Evolutionary conservation across 2,888 invertebrate genomes (phyloP).

Genomic region (Carabus problematicus): DNA sequence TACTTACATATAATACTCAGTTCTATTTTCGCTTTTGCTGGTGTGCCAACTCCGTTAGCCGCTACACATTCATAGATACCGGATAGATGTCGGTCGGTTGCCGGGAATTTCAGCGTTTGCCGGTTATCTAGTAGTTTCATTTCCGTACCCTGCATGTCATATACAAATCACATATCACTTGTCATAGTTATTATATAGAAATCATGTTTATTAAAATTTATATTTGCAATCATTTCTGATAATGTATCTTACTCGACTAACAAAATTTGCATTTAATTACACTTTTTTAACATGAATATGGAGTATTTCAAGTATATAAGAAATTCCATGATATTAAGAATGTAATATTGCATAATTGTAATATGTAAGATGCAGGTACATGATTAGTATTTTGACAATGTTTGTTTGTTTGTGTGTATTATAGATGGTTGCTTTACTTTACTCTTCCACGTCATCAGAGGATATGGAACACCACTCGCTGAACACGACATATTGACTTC

Average conservation of each 20-base stretch:
- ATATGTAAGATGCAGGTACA: background rate
- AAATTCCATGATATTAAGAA: too few relatives aligned
- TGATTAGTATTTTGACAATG: conserved; percentile 3
- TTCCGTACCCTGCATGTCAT: conserved; percentile 69
- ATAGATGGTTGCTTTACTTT: conserved; percentile 56
- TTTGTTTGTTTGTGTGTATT: background rate
- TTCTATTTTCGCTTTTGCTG: conserved; percentile 71
- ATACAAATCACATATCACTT: too few relatives aligned
- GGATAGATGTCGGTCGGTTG: conserved; percentile 70
- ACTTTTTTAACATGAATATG: too few relatives aligned
- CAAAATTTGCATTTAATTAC: too few relatives aligned
- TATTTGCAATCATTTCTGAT: too few relatives aligned
- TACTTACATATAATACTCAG: conserved; percentile 76
- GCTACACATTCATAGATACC: conserved; percentile 78
- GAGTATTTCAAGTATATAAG: too few relatives aligned
- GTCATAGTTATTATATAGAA: background rate
- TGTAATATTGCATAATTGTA: too few relatives aligned
- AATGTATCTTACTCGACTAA: too few relatives aligned
- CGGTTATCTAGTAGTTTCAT: conserved; percentile 69
- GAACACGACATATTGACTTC: conserved; percentile 78
- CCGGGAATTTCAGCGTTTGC: conserved; percentile 69
- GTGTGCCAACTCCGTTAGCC: conserved; percentile 77
- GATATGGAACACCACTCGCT: conserved; percentile 74
- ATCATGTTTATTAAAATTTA: too few relatives aligned
- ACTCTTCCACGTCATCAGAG: conserved; percentile 74